phyloP scores from a whole-genome alignment of 1,140 invertebrate genomes.

The Heliconius hermathena region DNA sequence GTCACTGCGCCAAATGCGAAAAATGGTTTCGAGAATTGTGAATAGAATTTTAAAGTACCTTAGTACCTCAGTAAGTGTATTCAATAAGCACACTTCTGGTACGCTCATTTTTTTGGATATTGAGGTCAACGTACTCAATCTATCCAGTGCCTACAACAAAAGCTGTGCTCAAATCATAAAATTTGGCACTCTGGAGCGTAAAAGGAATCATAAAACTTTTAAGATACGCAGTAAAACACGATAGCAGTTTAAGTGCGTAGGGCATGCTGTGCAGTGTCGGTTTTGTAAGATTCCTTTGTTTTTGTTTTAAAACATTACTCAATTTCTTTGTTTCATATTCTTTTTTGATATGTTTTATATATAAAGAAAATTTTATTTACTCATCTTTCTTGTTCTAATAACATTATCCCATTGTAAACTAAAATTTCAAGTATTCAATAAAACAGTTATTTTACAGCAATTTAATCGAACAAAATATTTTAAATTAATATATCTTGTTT shows the following conservation, averaged over 20 bases:
- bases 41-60: background rate
- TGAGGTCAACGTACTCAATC: conserved; percentile 2
- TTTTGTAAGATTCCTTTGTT: background rate
- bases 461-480: too few relatives aligned
- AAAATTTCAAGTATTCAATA: too few relatives aligned
- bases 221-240: conserved; percentile 51
- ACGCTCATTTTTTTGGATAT: background rate
- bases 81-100: background rate
- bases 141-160: conserved; percentile 15
- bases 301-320: background rate
- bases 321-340: background rate
- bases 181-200: conserved; percentile 45
- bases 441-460: too few relatives aligned
- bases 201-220: conserved; percentile 53
- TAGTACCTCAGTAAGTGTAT: background rate
- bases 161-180: conserved; percentile 41
- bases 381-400: too few relatives aligned
- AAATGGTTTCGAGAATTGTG: background rate
- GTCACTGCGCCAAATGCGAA: too few relatives aligned
- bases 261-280: conserved; percentile 23
- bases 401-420: too few relatives aligned
- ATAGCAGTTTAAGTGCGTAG: conserved; percentile 32
- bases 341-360: background rate
- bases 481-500: too few relatives aligned
- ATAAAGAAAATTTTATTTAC: too few relatives aligned